Evolutionary conservation across 1,140 invertebrate genomes (phyloP), one percentile per base, ranked within the genome.

Genomic region (Macrocentrus cingulum): DNA sequence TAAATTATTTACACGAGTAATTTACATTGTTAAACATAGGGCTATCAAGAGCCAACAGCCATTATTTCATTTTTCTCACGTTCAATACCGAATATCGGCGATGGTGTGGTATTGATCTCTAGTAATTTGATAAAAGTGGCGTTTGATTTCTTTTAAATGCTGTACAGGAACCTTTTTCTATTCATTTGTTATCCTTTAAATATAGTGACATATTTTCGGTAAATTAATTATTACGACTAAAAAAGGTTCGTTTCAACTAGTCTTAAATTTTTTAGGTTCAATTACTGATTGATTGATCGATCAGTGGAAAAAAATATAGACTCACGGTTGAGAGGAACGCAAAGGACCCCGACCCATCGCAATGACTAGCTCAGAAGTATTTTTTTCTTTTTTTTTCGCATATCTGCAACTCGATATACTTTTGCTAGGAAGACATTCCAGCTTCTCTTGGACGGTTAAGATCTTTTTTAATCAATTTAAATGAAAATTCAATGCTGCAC

Each of bases 141-240:
- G 62, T 79, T 80, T 80, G 75, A 80, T 80, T 77, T n/a, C n/a
- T n/a, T 71, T 79, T 80, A 80, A 80, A 80, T 80, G 78, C 76
- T 80, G 77, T 78, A 77, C 74, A 80, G 78, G 77, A 81, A 80
- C 77, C 80, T 81, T 79, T 55, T 68, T 65, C 34, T 69, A 68
- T 70, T 74, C 70, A 61, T 51, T 65, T 23, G 32, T 13, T 49
- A 48, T 56, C 59, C 50, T 37, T 61, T 67, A 62, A 62, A 57
- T 64, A 66, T 66, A 62, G 22, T 68, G 64, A 66, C n/a, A n/a
- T n/a, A n/a, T 58, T 66, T 62, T 66, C 64, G 61, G 56, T 68
- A 72, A 58, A 76, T 58, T 65, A 67, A 63, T 63, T 65, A n/a
- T 66, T 66, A 64, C 54, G 22, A 60, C 63, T 68, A 71, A 52